phyloP scores from a whole-genome alignment of 2,888 invertebrate genomes.

The Torymus auratus region DNA sequence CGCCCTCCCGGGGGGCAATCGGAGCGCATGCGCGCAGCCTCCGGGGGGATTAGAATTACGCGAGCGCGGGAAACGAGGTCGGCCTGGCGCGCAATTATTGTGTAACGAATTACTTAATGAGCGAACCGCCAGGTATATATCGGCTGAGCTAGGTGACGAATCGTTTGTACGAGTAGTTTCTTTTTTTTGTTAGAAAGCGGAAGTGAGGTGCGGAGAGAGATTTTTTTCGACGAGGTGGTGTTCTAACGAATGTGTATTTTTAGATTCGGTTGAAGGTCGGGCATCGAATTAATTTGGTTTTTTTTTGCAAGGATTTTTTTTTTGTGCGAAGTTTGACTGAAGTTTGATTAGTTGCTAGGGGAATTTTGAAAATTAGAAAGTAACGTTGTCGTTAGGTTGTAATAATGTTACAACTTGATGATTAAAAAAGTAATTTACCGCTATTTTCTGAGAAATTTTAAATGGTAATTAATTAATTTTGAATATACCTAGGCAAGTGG shows the following conservation, averaged over 20 bases:
- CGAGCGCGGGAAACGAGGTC: slow-evolving; percentile 42
- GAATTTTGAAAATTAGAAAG: too few relatives aligned
- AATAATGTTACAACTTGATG: background rate
- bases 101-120: slow-evolving; percentile 57
- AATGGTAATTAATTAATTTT: background rate
- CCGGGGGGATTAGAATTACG: slow-evolving; percentile 50
- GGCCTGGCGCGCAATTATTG: slow-evolving; percentile 35
- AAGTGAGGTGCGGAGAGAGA: background rate
- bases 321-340: too few relatives aligned
- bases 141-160: too few relatives aligned
- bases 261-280: too few relatives aligned
- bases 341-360: too few relatives aligned
- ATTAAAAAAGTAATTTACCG: background rate
- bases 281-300: too few relatives aligned
- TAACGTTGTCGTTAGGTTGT: too few relatives aligned
- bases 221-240: too few relatives aligned
- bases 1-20: slow-evolving; percentile 24
- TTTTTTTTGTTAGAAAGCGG: slow-evolving; percentile 6
- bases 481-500: background rate
- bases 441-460: background rate
- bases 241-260: too few relatives aligned
- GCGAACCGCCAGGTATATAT: slow-evolving; percentile 2
- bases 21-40: slow-evolving; percentile 17
- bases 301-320: too few relatives aligned
- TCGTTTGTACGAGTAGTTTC: background rate